These are phyloP conservation scores for Brachionus koreanus DNA, from an alignment of 1,140 invertebrate species.

Conservation along the genomic window DNA sequence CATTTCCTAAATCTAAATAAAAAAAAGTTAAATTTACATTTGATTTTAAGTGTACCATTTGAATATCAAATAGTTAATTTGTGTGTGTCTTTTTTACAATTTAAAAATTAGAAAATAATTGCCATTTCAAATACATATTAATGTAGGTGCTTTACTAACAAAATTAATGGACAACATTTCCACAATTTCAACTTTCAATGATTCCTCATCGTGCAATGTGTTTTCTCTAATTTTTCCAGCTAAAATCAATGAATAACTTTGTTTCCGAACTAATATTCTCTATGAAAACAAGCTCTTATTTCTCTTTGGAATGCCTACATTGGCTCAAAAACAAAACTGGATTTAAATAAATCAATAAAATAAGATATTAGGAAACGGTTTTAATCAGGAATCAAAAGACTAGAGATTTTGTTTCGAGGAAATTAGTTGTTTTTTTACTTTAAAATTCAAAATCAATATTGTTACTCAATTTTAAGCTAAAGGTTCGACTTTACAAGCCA, in stretches of 20 bases:
- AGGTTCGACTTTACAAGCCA: not conserved
- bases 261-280: not conserved
- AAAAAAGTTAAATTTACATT: not conserved
- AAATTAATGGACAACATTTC: too few species aligned
- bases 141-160: too few species aligned
- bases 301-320: not conserved
- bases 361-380: not conserved
- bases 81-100: too few species aligned
- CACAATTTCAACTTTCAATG: too few species aligned
- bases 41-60: not conserved
- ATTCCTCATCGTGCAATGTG: too few species aligned
- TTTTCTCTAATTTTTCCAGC: not conserved
- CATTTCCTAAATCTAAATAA: constrained; percentile 20
- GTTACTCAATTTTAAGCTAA: not conserved
- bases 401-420: not conserved
- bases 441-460: not conserved
- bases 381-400: not conserved
- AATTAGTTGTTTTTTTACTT: not conserved
- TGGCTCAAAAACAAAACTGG: not conserved
- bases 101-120: too few species aligned
- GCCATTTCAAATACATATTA: too few species aligned
- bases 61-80: not conserved
- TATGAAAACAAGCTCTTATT: not conserved
- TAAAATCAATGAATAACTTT: not conserved
- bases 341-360: not conserved